These are phyloP conservation scores for Bicyclus anynana DNA, from an alignment of 1,140 invertebrate genomes.

Conservation along the genomic window DNA sequence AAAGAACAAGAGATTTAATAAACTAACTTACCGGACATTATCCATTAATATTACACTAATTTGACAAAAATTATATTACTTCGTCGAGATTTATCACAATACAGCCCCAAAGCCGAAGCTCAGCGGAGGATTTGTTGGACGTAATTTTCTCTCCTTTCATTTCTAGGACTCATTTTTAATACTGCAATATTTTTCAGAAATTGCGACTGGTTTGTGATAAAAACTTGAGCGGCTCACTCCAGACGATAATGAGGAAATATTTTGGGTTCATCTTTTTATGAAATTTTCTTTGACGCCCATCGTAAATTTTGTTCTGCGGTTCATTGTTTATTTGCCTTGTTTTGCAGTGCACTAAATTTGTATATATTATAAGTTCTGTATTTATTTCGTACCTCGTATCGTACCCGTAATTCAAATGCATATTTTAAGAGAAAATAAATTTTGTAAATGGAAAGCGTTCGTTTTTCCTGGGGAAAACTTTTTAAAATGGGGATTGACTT, in stretches of 20 bases:
- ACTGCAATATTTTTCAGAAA: background rate
- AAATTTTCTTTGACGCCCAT: background rate
- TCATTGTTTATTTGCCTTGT: no score
- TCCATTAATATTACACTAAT: background rate
- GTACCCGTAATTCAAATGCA: no score
- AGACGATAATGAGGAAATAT: background rate
- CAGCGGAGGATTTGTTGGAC: background rate
- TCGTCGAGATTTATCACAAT: background rate
- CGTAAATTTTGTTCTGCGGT: no score
- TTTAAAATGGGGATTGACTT: no score
- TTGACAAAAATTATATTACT: background rate
- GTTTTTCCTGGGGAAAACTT: no score
- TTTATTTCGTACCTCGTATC: no score
- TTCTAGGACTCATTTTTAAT: background rate
- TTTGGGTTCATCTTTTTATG: background rate
- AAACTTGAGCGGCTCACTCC: background rate
- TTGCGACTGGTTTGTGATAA: background rate
- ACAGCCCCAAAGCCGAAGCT: background rate
- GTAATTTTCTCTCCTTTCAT: conserved; percentile 3
- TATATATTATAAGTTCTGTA: no score
- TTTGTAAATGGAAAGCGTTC: no score
- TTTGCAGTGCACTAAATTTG: no score
- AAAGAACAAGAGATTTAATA: background rate
- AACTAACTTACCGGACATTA: background rate
- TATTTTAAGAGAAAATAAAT: no score